phyloP scores from a whole-genome alignment of 2,113 vertebrate species.

The Ictalurus punctatus region DNA sequence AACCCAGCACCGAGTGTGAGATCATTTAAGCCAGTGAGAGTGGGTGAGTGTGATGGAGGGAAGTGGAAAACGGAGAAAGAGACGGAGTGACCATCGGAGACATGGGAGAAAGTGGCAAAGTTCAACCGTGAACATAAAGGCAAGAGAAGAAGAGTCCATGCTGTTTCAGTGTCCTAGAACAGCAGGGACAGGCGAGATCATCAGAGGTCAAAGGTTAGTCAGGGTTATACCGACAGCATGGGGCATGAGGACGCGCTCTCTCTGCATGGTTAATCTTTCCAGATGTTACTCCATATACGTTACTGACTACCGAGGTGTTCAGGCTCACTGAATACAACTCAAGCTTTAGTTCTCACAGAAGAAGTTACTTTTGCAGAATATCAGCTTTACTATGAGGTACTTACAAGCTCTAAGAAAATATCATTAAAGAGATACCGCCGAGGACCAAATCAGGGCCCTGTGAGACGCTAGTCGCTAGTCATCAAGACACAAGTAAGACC shows the following conservation, averaged over 20 bases:
- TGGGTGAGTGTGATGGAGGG: neutral
- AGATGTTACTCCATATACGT: slow-evolving; percentile 66
- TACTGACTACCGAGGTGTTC: slow-evolving; percentile 11
- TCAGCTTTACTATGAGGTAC: neutral
- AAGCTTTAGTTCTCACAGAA: slow-evolving; percentile 8
- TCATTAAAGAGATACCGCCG: neutral
- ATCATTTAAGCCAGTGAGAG: neutral
- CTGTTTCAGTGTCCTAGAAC: slow-evolving; percentile 32
- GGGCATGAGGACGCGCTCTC: slow-evolving; percentile 38
- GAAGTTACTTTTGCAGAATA: neutral
- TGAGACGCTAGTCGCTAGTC: neutral
- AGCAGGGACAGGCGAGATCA: slow-evolving; percentile 39
- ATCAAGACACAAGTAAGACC: neutral
- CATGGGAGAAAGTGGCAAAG: slow-evolving; percentile 2
- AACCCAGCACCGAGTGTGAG: slow-evolving; percentile 15
- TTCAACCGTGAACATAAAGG: slow-evolving; percentile 11
- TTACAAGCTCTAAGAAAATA: neutral
- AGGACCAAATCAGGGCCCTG: neutral
- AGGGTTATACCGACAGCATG: slow-evolving; percentile 50
- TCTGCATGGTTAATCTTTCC: slow-evolving; percentile 59
- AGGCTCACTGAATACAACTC: slow-evolving; percentile 17
- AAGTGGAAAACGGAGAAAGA: slow-evolving; percentile 2
- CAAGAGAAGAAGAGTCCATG: slow-evolving; percentile 28
- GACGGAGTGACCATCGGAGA: neutral
- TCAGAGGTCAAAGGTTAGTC: slow-evolving; percentile 46